phyloP scores from a whole-genome alignment of 2,888 invertebrate genomes.

The Cantharis nigra region DNA sequence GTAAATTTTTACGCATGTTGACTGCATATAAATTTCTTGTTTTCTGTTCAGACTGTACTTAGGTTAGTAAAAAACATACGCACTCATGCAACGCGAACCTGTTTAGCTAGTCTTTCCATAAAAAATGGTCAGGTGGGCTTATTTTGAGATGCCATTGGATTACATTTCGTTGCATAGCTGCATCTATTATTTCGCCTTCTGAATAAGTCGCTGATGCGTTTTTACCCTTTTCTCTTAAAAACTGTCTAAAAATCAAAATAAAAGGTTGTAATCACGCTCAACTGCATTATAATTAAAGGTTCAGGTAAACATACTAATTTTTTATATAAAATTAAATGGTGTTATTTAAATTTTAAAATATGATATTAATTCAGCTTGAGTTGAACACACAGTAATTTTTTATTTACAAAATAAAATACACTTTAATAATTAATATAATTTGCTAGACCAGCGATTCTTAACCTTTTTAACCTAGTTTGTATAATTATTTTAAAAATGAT shows the following conservation, averaged over 20 bases:
- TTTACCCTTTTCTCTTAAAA: conserved; percentile 8
- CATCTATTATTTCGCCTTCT: conserved; percentile 22
- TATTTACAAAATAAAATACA: background rate
- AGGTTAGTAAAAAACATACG: background rate
- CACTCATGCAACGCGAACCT: conserved; percentile 22
- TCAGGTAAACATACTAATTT: background rate
- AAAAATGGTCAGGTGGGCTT: conserved; percentile 25
- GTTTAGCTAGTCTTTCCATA: conserved; percentile 29
- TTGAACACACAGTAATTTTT: background rate
- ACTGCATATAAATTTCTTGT: background rate
- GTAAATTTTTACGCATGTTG: background rate
- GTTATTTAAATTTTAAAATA: background rate
- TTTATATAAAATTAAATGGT: background rate
- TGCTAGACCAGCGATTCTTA: background rate
- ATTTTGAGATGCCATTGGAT: conserved; percentile 28
- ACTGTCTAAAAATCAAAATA: background rate
- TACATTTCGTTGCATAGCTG: conserved; percentile 5
- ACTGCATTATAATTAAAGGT: background rate
- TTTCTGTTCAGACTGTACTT: conserved; percentile 11
- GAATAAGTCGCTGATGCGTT: conserved; percentile 5
- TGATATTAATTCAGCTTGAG: background rate
- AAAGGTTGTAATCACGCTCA: conserved; percentile 1
- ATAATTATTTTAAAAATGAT: too few relatives aligned
- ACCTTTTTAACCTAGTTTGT: too few relatives aligned
- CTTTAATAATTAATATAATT: background rate